These are phyloP conservation scores for Petrophora chlorosata DNA, from an alignment of 2,888 invertebrate species.

Conservation along the genomic window DNA sequence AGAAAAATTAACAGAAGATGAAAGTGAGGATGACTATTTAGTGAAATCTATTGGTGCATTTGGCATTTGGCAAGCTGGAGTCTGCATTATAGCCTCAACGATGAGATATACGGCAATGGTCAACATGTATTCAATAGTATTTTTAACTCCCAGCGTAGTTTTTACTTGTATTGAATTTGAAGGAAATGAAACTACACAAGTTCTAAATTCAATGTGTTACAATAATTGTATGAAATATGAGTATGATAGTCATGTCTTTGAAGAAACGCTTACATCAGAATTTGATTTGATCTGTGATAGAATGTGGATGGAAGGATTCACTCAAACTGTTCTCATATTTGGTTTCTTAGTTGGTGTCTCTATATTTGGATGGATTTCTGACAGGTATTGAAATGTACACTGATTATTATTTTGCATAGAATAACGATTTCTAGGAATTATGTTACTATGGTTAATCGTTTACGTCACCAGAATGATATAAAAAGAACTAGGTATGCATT, in stretches of 20 bases:
- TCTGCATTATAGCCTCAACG: constrained; percentile 44
- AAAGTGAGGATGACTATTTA: constrained; percentile 52
- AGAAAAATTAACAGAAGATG: constrained; percentile 27
- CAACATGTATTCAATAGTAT: constrained; percentile 55
- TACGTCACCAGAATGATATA: too few relatives aligned
- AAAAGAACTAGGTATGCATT: too few relatives aligned
- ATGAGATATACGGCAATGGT: constrained; percentile 51
- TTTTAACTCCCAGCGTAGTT: constrained; percentile 51
- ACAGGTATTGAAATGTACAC: constrained; percentile 52
- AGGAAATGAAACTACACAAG: constrained; percentile 34
- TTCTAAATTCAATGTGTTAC: constrained; percentile 51
- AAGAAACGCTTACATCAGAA: constrained; percentile 52
- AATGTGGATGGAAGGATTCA: constrained; percentile 57
- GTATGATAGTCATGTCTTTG: constrained; percentile 48
- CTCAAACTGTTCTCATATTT: constrained; percentile 58
- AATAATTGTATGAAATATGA: constrained; percentile 51
- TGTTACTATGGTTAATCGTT: too few relatives aligned
- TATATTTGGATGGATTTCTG: constrained; percentile 65
- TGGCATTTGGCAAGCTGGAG: constrained; percentile 56
- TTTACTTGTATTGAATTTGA: constrained; percentile 49
- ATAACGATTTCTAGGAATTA: too few relatives aligned
- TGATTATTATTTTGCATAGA: background rate
- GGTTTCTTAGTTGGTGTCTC: constrained; percentile 54
- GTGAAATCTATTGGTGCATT: constrained; percentile 56
- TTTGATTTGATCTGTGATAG: constrained; percentile 57